Conservation (phyloP, 2,888 invertebrate species). For the Acronicta psi region DNA sequence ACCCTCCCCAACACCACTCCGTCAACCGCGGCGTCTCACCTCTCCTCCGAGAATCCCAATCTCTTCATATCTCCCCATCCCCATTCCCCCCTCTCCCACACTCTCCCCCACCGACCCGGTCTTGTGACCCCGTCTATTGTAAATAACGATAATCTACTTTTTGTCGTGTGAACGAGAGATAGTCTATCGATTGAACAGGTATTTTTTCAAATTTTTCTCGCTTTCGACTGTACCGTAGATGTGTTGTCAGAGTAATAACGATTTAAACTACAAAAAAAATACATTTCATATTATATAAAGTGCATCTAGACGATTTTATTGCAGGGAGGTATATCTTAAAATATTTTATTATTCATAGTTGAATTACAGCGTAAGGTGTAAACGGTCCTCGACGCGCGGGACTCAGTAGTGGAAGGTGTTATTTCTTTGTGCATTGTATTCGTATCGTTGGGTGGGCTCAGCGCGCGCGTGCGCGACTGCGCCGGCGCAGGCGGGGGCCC, state of each 20-base stretch:
- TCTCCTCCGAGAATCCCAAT: conserved; percentile 50
- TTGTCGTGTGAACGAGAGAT: conserved; percentile 88
- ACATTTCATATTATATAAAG: conserved; percentile 86
- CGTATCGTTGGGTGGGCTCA: conserved; percentile 56
- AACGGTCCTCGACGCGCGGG: conserved; percentile 78
- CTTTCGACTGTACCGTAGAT: conserved; percentile 89
- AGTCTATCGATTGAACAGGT: conserved; percentile 87
- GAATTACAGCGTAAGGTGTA: conserved; percentile 84
- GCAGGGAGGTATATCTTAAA: conserved; percentile 87
- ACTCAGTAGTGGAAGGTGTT: conserved; percentile 73
- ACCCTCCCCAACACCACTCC: conserved; percentile 69
- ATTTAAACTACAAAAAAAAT: conserved; percentile 85
- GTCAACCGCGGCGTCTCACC: conserved; percentile 78
- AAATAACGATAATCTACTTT: conserved; percentile 87
- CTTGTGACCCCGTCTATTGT: conserved; percentile 81
- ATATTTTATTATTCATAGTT: conserved; percentile 88
- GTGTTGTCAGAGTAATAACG: conserved; percentile 87
- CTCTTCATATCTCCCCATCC: conserved; percentile 53
- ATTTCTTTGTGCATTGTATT: conserved; percentile 61
- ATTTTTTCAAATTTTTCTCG: conserved; percentile 89
- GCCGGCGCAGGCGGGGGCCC: conserved; percentile 44
- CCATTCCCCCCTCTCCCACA: conserved; percentile 52
- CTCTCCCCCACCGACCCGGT: conserved; percentile 59
- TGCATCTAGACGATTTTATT: conserved; percentile 86
- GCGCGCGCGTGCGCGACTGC: conserved; percentile 45